Conservation (phyloP, 92 coral and sea anemone genomes). For the Meandrina meandrites region DNA sequence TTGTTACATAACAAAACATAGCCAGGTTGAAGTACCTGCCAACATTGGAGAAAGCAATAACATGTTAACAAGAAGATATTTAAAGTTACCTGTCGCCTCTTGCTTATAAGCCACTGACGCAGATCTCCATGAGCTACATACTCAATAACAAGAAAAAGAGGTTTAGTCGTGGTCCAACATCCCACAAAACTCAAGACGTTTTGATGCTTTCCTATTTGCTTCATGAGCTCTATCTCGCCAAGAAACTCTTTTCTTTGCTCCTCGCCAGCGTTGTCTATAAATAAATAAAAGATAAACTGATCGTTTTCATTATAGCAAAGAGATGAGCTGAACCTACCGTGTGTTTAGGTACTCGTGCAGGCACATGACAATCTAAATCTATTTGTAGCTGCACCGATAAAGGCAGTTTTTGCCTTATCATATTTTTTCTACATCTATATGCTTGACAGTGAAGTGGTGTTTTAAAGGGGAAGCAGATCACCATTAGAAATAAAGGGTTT, state of each 20-base stretch:
- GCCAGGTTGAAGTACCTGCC: too few species aligned
- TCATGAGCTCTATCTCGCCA: conserved; percentile 21
- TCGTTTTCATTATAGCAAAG: not conserved
- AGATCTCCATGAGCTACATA: conserved; percentile 32
- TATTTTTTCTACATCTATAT: too few species aligned
- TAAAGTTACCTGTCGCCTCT: conserved; percentile 7
- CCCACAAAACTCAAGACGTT: conserved; percentile 24
- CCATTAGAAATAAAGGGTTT: too few species aligned
- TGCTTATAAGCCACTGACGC: conserved; percentile 14
- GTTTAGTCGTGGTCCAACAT: conserved; percentile 32
- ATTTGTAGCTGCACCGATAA: too few species aligned
- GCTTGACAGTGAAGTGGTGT: too few species aligned
- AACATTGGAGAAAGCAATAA: too few species aligned
- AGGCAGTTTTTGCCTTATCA: too few species aligned
- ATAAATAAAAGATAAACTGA: not conserved
- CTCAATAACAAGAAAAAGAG: conserved; percentile 11
- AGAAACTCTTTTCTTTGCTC: conserved; percentile 17
- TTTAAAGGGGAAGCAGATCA: too few species aligned
- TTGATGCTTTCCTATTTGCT: conserved; percentile 17
- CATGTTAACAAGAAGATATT: too few species aligned
- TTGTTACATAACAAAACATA: too few species aligned
- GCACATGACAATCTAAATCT: too few species aligned
- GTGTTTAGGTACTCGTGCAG: not conserved
- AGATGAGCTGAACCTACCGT: not conserved
- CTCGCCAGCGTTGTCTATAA: conserved; percentile 10